Evolutionary conservation across 1,140 invertebrate species (phyloP), one percentile per base, ranked within the genome.

Genomic region (Zaprionus taronus): DNA sequence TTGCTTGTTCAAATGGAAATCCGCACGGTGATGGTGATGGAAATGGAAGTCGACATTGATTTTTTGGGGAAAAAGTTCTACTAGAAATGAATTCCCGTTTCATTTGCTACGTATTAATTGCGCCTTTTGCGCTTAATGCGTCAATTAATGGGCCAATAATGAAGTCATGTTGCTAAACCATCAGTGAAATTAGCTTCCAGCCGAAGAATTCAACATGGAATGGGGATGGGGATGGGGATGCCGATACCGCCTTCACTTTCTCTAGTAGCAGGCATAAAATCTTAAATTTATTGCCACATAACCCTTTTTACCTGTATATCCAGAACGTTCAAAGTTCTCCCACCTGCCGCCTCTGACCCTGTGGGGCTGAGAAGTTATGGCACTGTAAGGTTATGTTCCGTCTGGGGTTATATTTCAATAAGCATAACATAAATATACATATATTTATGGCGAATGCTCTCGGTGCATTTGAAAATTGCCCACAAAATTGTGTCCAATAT

Each of bases 391-490:
- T 68, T 65, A 60, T 70, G 81, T 49, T 72, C 62, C 36, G 58
- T 57, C 65, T 62, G 65, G 44, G 31, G 41, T 73, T 60, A 74
- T 58, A 78, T 80, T 80, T 90, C 84, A 89, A 89, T 89, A 89
- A 90, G 85, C 72, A 73, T 51, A 51, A 67, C 62, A 77, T 78
- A 73, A 86, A 84, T 81, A 81, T 89, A 80, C 71, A 83, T 70
- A 83, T 81, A 89, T 90, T 89, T 89, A 89, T 84, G 70, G 81
- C 85, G 51, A 81, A 72, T 84, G 79, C 79, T 66, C 72, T 81
- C 51, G 75, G 47, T 89, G 81, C 81, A 87, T 89, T 87, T 89
- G 80, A 89, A 89, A 87, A 87, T 87, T 87, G 84, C 74, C 77
- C 79, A 75, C 75, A 83, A 70, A 67, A 72, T 65, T 83, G 72